Base-by-base conservation (phyloP, 2,797 vertebrate species). In the Rhinichthys osculus region DNA sequence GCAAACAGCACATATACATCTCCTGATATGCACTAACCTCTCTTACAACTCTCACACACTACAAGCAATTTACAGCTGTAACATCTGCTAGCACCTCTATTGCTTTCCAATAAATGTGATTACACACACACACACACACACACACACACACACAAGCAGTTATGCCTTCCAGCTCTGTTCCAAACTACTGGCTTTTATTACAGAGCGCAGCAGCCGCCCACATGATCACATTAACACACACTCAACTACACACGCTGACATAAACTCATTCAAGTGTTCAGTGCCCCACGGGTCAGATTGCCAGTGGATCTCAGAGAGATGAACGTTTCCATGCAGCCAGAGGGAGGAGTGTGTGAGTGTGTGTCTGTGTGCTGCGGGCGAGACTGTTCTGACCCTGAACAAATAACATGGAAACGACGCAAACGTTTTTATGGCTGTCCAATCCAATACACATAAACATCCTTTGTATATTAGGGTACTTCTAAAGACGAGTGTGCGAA, bases 201-300 rank as follows among this genome's bases (percentile, higher is more conserved):
- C 40, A 77, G 23, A 23, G 44, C 23, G 23, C 72, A 42, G 47
- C 85, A 82, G 62, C 72, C 72, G 35, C 80, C 64, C 85, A 82
- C 80, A 87, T 70, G 74, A 74, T 54, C 67, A 85, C 85, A 84
- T 74, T 74, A 77, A 76, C 79, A 80, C 83, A 85, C 72, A 79
- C 73, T 85, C 83, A 83, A 76, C 74, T 76, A 88, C 79, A 78
- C 83, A 54, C 54, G 35, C 52, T 62, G 19, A 72, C 87, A 82
- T 64, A 82, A 76, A 82, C 62, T 71, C 66, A 82, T 81, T 78
- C 83, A 82, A 54, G 80, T 59, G 69, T 78, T 81, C 83, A 85
- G 40, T 52, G 57, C 38, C 82, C 71, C 47, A 19, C 16, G 59
- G 82, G 8, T 67, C 38, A 50, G 35, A 81, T 17, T n/a, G 52